phyloP scores from a whole-genome alignment of 2,113 vertebrate species.

The Prietella phreatophila region DNA sequence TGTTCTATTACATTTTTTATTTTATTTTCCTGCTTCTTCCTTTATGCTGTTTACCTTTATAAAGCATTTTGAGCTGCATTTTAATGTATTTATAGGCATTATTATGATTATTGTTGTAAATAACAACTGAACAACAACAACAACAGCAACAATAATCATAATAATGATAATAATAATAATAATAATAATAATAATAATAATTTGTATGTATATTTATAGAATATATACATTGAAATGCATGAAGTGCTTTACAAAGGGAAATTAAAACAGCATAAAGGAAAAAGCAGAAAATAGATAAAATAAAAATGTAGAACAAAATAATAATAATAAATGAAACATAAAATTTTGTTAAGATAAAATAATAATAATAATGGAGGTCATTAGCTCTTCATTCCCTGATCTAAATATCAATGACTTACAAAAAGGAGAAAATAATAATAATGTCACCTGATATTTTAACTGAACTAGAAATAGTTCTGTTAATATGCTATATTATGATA shows the following conservation, averaged over 20 bases:
- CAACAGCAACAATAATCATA: no score
- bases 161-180: no score
- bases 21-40: not conserved
- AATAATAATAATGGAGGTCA: not conserved
- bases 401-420: not conserved
- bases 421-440: not conserved
- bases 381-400: not conserved
- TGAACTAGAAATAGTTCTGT: not conserved
- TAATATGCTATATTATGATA: not conserved
- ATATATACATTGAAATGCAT: no score
- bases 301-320: no score
- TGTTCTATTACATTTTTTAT: not conserved
- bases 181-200: not conserved
- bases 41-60: not conserved
- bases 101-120: no score
- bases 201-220: not conserved
- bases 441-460: not conserved
- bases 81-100: not conserved
- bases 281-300: no score
- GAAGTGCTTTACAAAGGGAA: no score
- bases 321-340: no score
- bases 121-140: no score
- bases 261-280: no score
- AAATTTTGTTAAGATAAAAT: not conserved
- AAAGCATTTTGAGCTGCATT: not conserved